phyloP scores from a whole-genome alignment of 2,113 vertebrate species.

The Etheostoma cragini region DNA sequence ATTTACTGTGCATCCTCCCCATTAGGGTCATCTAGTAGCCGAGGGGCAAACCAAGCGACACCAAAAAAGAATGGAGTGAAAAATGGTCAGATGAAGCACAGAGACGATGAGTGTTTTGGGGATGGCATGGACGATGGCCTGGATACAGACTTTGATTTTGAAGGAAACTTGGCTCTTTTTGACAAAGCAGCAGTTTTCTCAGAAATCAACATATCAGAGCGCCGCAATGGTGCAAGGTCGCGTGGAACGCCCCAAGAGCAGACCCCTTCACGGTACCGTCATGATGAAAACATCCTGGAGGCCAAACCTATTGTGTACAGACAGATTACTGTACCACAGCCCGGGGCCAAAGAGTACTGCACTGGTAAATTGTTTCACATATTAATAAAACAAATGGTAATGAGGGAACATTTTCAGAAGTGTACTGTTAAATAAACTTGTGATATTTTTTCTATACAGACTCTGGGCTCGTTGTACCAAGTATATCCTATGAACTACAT shows the following conservation, averaged over 20 bases:
- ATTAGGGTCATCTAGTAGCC: slow-evolving; percentile 95
- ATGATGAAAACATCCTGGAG: slow-evolving; percentile 96
- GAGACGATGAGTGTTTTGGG: slow-evolving; percentile 97
- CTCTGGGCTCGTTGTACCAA: slow-evolving; percentile 95
- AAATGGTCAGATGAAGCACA: slow-evolving; percentile 94
- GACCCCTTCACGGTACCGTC: slow-evolving; percentile 89
- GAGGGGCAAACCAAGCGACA: slow-evolving; percentile 91
- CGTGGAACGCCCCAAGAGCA: slow-evolving; percentile 90
- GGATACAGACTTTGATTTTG: slow-evolving; percentile 97
- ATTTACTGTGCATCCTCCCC: neutral
- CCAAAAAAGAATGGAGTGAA: slow-evolving; percentile 95
- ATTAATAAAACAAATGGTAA: neutral
- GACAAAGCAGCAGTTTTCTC: slow-evolving; percentile 99
- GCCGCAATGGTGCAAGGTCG: slow-evolving; percentile 88
- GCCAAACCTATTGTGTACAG: slow-evolving; percentile 93
- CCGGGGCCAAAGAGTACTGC: slow-evolving; percentile 91
- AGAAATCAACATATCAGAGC: slow-evolving; percentile 93
- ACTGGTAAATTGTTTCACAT: slow-evolving; percentile 85
- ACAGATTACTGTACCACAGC: slow-evolving; percentile 92
- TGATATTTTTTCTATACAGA: slow-evolving; percentile 79
- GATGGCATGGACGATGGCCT: slow-evolving; percentile 92
- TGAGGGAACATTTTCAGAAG: neutral
- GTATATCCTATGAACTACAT: slow-evolving; percentile 93
- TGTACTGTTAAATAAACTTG: neutral
- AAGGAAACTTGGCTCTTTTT: slow-evolving; percentile 97